Evolutionary conservation across 2,888 invertebrate genomes (phyloP).

Genomic region (Xestoiulus laeticollis): DNA sequence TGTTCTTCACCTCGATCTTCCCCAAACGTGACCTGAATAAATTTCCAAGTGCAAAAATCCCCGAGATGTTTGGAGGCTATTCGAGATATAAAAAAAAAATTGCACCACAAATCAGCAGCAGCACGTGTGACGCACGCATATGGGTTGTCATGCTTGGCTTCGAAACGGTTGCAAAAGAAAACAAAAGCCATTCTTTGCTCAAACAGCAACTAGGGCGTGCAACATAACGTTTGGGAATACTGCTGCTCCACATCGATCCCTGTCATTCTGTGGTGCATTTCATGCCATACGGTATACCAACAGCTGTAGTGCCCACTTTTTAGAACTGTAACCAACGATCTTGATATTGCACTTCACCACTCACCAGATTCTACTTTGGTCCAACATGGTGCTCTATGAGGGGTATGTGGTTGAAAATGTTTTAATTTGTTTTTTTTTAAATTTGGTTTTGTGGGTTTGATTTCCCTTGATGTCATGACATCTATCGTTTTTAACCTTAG

Average conservation of each 20-base stretch:
- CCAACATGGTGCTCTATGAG: constrained; percentile 1
- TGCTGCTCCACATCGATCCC: not conserved
- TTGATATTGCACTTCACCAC: not conserved
- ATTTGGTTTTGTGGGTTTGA: too few relatives aligned
- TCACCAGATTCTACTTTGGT: not conserved
- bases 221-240: not conserved
- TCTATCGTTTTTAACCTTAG: not conserved
- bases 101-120: not conserved
- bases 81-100: not conserved
- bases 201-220: constrained; percentile 12
- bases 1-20: constrained; percentile 35
- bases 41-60: not conserved
- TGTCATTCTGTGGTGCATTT: not conserved
- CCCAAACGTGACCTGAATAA: constrained; percentile 13
- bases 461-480: too few relatives aligned
- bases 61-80: not conserved
- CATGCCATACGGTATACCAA: not conserved
- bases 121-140: constrained; percentile 11
- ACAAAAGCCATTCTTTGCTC: constrained; percentile 16
- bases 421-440: not conserved
- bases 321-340: not conserved
- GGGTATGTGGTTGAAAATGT: not conserved
- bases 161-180: not conserved
- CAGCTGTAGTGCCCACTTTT: not conserved
- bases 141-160: not conserved